Evolutionary conservation across 2,888 invertebrate species (phyloP), one percentile per base, ranked within the genome.

Genomic region (Mimachlamys varia): DNA sequence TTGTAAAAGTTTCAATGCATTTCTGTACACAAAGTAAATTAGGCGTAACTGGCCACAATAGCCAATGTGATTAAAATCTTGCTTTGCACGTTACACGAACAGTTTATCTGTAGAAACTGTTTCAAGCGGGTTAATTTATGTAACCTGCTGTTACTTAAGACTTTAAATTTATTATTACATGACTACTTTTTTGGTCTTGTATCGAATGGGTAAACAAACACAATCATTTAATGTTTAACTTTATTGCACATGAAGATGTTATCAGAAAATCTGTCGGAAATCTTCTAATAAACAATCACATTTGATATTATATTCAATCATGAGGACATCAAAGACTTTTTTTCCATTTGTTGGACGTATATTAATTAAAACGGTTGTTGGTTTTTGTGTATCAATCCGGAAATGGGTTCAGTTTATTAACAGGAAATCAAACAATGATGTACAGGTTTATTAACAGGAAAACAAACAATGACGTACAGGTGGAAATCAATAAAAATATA

Each of bases 1-100:
- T 76, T 76, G 27, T 76, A 76, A 76, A 76, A 76, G 76, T 76
- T 76, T 76, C 76, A 76, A 76, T 76, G 76, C 76, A 76, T 76
- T 76, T 76, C 76, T 76, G 76, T 76, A 76, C 76, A 76, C 76
- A 76, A 76, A 33, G 22, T 33, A 76, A 76, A 76, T 76, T 22
- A 76, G 33, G 76, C 76, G 76, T 76, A 76, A 76, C 27, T 22
- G 33, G 22, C 76, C 33, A 76, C 76, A 76, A 76, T 76, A 76
- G 76, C 13, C 17, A 33, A 33, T 12, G 1, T 76, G 76, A 76
- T 76, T 22, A 76, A 7, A 76, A 76, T 76, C 76, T 76, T 76
- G 76, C 76, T 76, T 76, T 33, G 76, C 76, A 76, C 76, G 76
- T 76, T 33, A 76, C 33, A 33, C 33, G 13, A 76, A 76, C 27